Conservation (phyloP, 2,113 vertebrate genomes). For the Murina feae region DNA sequence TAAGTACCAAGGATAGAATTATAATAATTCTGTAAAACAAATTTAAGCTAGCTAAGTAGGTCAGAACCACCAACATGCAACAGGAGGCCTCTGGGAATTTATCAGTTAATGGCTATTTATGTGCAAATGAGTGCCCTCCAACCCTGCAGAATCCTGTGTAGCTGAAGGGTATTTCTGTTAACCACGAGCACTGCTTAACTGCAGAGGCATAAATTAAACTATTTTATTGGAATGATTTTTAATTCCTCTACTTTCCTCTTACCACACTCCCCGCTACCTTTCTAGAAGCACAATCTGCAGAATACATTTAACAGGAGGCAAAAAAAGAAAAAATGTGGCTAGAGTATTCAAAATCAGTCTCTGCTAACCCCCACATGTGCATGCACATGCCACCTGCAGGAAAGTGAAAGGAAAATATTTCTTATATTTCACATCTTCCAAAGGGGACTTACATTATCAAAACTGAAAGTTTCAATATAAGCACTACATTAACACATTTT, state of each 20-base stretch:
- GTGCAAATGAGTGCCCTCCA: conserved; percentile 97
- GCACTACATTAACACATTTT: conserved; percentile 32
- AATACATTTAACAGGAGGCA: conserved; percentile 73
- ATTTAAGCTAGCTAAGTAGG: conserved; percentile 95
- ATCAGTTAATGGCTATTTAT: conserved; percentile 95
- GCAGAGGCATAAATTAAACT: conserved; percentile 88
- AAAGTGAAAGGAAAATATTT: conserved; percentile 32
- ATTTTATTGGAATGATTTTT: conserved; percentile 86
- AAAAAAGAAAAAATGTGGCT: conserved; percentile 62
- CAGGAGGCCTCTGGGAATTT: conserved; percentile 90
- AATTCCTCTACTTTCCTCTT: conserved; percentile 77
- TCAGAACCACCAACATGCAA: conserved; percentile 91
- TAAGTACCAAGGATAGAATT: conserved; percentile 92
- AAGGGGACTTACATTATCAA: conserved; percentile 5
- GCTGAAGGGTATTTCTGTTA: conserved; percentile 94
- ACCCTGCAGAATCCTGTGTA: conserved; percentile 89
- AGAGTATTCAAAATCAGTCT: conserved; percentile 69
- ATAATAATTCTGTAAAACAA: conserved; percentile 94
- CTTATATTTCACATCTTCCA: conserved; percentile 51
- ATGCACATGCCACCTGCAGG: conserved; percentile 16
- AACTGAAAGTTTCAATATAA: conserved; percentile 49
- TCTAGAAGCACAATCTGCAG: conserved; percentile 77
- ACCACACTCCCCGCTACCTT: conserved; percentile 58
- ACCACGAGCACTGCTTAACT: conserved; percentile 88
- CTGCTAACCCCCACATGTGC: not conserved